Evolutionary conservation across 2,113 vertebrate species (phyloP), one percentile per base, ranked within the genome.

Genomic region (Lamprotornis superbus): DNA sequence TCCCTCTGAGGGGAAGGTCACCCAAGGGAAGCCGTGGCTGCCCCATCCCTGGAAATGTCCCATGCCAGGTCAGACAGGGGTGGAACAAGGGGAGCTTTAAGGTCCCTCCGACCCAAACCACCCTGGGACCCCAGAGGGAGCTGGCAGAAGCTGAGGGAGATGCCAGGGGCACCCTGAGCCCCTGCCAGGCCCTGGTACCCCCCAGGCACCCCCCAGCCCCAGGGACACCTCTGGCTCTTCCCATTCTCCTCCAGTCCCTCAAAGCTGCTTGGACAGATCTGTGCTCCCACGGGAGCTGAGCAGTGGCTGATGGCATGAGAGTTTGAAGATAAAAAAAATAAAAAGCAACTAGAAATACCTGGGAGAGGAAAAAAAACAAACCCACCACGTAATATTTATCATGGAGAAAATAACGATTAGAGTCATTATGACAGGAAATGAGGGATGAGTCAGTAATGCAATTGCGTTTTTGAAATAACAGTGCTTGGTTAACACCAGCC

Each of bases 161-260:
- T 1, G 9, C 20, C 23, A 7, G 15, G 53, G 37, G n/a, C 53
- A 42, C 37, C 1, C 0, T 0, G 2, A 67, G n/a, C 19, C 39
- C 27, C 73, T 63, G 82, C 40, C 35, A 0, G 11, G 35, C 53
- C 20, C 50, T 31, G 40, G 39, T 17, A n/a, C 30, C 40, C 53
- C 35, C 52, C 64, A 15, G 33, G 22, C 14, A 59, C 39, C 4
- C 18, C 16, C n/a, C 55, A 4, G 44, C 35, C 65, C 23, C 49
- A 20, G 4, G 35, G 11, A 28, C 6, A 22, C 7, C 47, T 3
- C 16, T 12, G n/a, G 13, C 35, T 49, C 11, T 2, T 33, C 52
- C 3, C 16, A 0, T 1, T 37, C 55, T 23, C 20, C 67, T n/a
- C 33, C 69, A 7, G 12, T 31, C 25, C 0, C 50, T 10, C 8